Conservation (phyloP, 2,888 invertebrate genomes). For the Steinernema carpocapsae region DNA sequence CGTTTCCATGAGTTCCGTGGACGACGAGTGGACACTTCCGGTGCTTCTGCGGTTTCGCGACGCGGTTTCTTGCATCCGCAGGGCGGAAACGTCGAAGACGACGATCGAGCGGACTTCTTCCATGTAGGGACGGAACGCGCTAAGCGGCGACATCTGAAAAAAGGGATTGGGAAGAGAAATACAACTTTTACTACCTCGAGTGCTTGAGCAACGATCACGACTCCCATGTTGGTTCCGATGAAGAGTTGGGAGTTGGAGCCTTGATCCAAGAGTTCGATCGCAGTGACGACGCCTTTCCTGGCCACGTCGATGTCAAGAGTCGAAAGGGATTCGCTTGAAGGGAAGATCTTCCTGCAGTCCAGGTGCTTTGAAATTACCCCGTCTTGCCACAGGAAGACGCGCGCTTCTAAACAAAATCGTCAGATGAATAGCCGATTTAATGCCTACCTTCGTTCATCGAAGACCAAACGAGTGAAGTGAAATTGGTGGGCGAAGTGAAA, state of each 20-base stretch:
- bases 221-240: constrained; percentile 93
- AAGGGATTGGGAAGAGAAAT: background rate
- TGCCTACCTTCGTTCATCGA: constrained; percentile 47
- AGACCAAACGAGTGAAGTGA: constrained; percentile 40
- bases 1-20: constrained; percentile 17
- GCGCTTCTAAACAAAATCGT: constrained; percentile 34
- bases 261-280: constrained; percentile 74
- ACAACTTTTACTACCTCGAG: constrained; percentile 45
- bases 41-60: constrained; percentile 12
- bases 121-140: constrained; percentile 44
- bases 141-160: constrained; percentile 42
- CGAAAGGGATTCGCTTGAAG: constrained; percentile 88
- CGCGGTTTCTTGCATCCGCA: background rate
- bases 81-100: constrained; percentile 1
- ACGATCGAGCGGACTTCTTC: constrained; percentile 44
- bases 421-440: background rate
- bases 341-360: constrained; percentile 88
- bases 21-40: constrained; percentile 5
- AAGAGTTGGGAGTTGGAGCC: constrained; percentile 74
- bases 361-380: constrained; percentile 69
- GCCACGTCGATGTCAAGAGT: constrained; percentile 86
- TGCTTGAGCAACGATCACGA: constrained; percentile 86
- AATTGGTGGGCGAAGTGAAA: background rate
- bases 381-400: constrained; percentile 47
- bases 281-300: constrained; percentile 75